Percentiles rank a stretch among this genome's conserved stretches.
Evolutionary conservation across 2,113 vertebrate species (phyloP).

Genomic region (Monopterus albus): DNA sequence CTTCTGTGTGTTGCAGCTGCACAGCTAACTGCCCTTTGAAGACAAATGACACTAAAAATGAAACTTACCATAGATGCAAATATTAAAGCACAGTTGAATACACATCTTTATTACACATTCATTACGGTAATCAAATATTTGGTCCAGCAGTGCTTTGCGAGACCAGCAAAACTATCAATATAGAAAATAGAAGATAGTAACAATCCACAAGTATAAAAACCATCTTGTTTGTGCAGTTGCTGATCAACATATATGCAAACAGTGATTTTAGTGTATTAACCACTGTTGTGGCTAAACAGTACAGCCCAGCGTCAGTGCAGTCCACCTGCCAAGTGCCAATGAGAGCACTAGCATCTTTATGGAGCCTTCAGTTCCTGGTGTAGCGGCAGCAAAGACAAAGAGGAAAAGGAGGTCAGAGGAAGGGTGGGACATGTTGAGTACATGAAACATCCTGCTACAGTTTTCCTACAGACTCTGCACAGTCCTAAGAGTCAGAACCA

Average conservation of each 20-base stretch:
- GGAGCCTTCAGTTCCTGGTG: slow-evolving; percentile 4
- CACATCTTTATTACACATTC: slow-evolving; percentile 57
- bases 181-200: slow-evolving; percentile 6
- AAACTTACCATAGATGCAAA: background rate
- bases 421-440: background rate
- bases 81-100: background rate
- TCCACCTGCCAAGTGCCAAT: slow-evolving; percentile 13
- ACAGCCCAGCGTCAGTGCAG: slow-evolving; percentile 9
- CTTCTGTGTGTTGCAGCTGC: too few species aligned
- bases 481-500: too few species aligned
- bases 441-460: background rate
- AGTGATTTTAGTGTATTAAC: slow-evolving; percentile 42
- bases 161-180: background rate
- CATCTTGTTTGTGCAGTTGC: background rate
- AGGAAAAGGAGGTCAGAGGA: background rate
- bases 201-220: slow-evolving; percentile 11
- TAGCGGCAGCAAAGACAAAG: background rate
- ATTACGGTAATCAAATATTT: slow-evolving; percentile 35
- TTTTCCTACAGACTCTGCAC: background rate
- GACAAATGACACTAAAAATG: too few species aligned
- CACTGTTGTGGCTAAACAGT: slow-evolving; percentile 5
- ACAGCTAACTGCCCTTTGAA: too few species aligned
- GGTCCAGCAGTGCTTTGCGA: slow-evolving; percentile 24
- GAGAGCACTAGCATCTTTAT: slow-evolving; percentile 33
- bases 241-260: slow-evolving; percentile 7